These are phyloP conservation scores for Plutomurus gul DNA, from an alignment of 1,140 invertebrate genomes.

Conservation along the genomic window DNA sequence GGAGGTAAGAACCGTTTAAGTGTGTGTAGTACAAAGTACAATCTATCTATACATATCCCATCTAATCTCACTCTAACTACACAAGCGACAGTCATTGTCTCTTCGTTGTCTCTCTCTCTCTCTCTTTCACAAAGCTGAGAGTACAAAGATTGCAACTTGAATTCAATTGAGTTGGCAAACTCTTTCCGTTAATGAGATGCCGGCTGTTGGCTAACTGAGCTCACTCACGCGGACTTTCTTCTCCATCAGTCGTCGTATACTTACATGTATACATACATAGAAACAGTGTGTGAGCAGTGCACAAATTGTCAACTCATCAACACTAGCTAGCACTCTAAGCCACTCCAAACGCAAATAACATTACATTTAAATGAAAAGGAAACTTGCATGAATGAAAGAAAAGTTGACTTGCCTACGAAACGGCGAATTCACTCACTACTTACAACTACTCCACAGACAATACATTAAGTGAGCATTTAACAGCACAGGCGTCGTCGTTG, in stretches of 20 bases:
- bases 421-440: not conserved
- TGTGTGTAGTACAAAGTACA: no score
- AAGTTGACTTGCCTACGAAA: not conserved
- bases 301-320: constrained; percentile 27
- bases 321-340: not conserved
- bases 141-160: not conserved
- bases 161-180: constrained; percentile 8
- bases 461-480: not conserved
- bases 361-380: constrained; percentile 30
- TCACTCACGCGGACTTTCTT: not conserved
- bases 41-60: no score
- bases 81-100: no score
- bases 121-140: not conserved
- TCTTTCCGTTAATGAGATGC: not conserved
- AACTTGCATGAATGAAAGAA: constrained; percentile 15
- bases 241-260: not conserved
- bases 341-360: not conserved
- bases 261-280: no score
- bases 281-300: no score
- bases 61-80: no score
- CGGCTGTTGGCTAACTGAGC: not conserved
- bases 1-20: no score
- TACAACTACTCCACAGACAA: not conserved
- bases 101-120: not conserved
- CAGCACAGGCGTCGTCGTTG: not conserved